Percentiles rank a stretch among this genome's conserved stretches.
These are phyloP conservation scores for Acholoe squamosa DNA, from an alignment of 2,888 invertebrate genomes.

Conservation along the genomic window DNA sequence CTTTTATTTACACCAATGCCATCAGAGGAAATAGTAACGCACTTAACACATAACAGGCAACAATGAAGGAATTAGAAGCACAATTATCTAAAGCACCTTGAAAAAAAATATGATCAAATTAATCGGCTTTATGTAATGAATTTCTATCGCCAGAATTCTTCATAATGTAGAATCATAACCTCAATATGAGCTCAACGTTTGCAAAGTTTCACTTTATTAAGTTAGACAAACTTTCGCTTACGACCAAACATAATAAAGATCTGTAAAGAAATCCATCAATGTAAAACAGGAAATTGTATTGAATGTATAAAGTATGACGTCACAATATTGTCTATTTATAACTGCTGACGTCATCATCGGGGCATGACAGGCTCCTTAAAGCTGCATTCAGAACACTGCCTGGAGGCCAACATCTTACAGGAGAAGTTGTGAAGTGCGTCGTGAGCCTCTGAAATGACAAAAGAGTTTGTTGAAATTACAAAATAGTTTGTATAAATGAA, in stretches of 20 bases:
- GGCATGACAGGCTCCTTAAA: constrained; percentile 74
- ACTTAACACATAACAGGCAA: constrained; percentile 31
- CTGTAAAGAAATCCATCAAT: too few relatives aligned
- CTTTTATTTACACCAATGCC: not conserved
- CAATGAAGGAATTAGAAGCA: constrained; percentile 20
- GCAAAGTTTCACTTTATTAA: too few relatives aligned
- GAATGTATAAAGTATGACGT: not conserved
- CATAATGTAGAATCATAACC: too few relatives aligned
- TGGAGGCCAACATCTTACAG: constrained; percentile 77
- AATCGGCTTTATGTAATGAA: not conserved
- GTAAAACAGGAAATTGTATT: too few relatives aligned
- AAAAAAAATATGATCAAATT: not conserved
- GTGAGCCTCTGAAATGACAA: constrained; percentile 79
- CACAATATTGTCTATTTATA: not conserved
- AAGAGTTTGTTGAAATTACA: not conserved
- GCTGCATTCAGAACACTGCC: constrained; percentile 78
- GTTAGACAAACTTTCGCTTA: too few relatives aligned
- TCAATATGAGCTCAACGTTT: too few relatives aligned
- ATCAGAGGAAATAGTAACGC: not conserved
- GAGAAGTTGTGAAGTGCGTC: constrained; percentile 82
- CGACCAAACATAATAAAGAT: too few relatives aligned
- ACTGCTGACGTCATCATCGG: constrained; percentile 68
- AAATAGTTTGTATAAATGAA: too few relatives aligned
- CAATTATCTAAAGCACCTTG: constrained; percentile 51
- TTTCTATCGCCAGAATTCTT: too few relatives aligned